A percentile compares a stretch with the other conserved stretches of the same genome.
phyloP scores from a whole-genome alignment of 1,140 invertebrate species.

The Drosophila carrolli region DNA sequence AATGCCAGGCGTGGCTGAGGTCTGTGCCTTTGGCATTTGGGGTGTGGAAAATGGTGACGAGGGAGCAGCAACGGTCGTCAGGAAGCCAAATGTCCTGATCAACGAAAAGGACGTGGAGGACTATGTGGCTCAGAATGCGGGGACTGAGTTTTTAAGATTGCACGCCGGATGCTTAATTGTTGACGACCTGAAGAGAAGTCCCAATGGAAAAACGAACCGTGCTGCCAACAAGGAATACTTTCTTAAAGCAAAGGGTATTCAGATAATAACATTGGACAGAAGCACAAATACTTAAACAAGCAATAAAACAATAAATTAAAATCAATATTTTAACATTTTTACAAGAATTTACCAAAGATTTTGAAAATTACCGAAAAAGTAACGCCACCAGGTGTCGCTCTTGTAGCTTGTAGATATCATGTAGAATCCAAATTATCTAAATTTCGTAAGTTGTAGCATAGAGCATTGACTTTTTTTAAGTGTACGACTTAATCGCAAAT shows the following conservation, averaged over 20 bases:
- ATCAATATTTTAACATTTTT: no score
- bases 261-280: neutral
- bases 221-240: conserved; percentile 18
- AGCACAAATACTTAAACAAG: neutral
- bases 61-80: conserved; percentile 44
- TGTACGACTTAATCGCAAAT: no score
- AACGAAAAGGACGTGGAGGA: conserved; percentile 44
- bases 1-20: conserved; percentile 37
- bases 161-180: conserved; percentile 81
- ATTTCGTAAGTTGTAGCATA: no score
- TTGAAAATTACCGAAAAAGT: no score
- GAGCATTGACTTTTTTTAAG: no score
- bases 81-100: conserved; percentile 4
- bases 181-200: conserved; percentile 84
- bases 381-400: no score
- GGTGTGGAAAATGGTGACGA: conserved; percentile 29
- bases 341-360: no score
- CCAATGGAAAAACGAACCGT: conserved; percentile 84
- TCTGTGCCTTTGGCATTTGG: conserved; percentile 50
- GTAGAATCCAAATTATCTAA: no score
- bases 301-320: no score
- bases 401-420: no score
- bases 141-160: conserved; percentile 51
- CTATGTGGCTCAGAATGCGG: conserved; percentile 26
- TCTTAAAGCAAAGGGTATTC: neutral